These are phyloP conservation scores for Agapornis canus DNA, from an alignment of 2,797 vertebrate species.

Conservation along the genomic window DNA sequence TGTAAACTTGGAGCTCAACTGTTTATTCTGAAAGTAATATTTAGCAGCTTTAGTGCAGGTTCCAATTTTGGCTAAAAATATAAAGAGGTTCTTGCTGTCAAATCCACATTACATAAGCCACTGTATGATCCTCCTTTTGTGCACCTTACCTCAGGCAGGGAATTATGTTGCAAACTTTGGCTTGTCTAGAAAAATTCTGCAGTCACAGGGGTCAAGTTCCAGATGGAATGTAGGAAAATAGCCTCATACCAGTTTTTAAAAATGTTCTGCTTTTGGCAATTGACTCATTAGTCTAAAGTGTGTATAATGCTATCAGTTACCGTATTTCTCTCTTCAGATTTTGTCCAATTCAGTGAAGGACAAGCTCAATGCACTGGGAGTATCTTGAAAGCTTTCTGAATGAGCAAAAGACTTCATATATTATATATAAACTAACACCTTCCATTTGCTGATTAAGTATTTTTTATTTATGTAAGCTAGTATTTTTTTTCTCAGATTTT, in stretches of 20 bases:
- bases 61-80: background rate
- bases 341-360: background rate
- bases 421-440: background rate
- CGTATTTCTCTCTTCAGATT: background rate
- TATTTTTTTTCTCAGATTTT: background rate
- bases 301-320: background rate
- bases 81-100: background rate
- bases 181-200: background rate
- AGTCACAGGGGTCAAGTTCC: background rate
- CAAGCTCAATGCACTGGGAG: background rate
- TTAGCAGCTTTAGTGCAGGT: background rate
- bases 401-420: background rate
- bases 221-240: background rate
- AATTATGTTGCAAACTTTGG: background rate
- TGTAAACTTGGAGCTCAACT: background rate
- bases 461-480: background rate
- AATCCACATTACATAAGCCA: background rate
- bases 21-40: slow-evolving; percentile 14
- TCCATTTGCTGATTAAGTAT: background rate
- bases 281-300: background rate
- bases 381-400: background rate
- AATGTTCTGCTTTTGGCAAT: background rate
- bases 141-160: background rate
- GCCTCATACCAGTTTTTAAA: background rate
- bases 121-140: background rate